Base-by-base conservation (phyloP, 2,113 vertebrate species). In the Cephalopterus ornatus region DNA sequence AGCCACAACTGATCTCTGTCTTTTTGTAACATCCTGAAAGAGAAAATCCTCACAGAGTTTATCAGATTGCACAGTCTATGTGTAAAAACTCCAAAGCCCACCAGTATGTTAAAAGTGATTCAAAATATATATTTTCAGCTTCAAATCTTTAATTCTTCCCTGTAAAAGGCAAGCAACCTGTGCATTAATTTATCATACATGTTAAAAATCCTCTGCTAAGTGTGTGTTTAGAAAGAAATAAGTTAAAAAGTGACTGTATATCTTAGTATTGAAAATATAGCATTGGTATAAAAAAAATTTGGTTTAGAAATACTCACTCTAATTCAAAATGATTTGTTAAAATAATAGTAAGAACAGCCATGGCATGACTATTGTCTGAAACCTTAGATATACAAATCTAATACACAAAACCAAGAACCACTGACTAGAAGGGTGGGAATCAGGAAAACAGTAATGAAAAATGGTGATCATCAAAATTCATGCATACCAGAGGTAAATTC, bases 311-410 rank as follows among this genome's bases (percentile, higher is more conserved):
- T 28, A 4, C 32, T 59, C 21, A 3, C 32, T 55, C 19, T 55
- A 2, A 33, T 78, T 73, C 30, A 35, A 19, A 20, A 81, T 67
- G 4, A 0, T 52, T 46, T 67, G 12, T 42, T 77, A 32, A 65
- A 59, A 41, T 14, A 82, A 21, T 6, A 49, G 21, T 7, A 91
- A 9, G 8, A 49, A 1, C 23, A 39, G 4, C 41, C 11, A 13
- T 5, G 18, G 8, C 8, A 28, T 39, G 3, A 4, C 8, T 52
- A 7, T 42, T 1, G 0, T 37, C 27, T 18, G 58, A n/a, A 83
- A 26, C 10, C 26, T 44, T 62, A 61, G 9, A 35, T 62, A 15
- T 32, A 24, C 7, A 50, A 61, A 44, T 56, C 9, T 63, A 58
- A 21, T 56, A 28, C 14, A 20, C 4, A 47, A 86, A 59, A 22